Conservation (phyloP, 2,888 invertebrate species). For the Rotaria socialis region DNA sequence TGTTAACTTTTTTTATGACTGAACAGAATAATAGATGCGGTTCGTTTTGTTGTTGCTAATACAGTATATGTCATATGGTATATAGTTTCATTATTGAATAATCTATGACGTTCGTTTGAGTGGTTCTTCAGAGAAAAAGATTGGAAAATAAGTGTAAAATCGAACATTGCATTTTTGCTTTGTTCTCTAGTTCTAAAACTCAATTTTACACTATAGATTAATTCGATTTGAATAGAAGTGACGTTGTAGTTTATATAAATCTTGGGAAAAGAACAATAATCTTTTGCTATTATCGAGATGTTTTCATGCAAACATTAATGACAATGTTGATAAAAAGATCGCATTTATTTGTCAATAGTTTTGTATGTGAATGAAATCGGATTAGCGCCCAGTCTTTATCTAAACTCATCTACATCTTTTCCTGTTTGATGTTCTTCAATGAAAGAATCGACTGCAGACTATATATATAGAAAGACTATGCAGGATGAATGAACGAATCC, state of each 20-base stretch:
- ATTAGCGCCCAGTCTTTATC: neutral
- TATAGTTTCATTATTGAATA: neutral
- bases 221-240: neutral
- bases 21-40: neutral
- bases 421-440: neutral
- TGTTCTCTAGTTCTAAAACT: neutral
- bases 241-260: neutral
- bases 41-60: neutral
- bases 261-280: neutral
- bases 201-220: neutral
- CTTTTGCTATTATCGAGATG: neutral
- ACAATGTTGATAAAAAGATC: neutral
- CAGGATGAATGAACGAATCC: neutral
- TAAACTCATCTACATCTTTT: neutral
- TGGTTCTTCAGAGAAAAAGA: neutral
- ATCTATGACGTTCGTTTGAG: neutral
- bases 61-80: neutral
- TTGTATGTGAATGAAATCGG: neutral
- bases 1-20: neutral
- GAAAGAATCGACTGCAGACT: neutral
- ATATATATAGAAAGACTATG: neutral
- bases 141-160: too few species aligned
- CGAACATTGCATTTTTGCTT: too few species aligned
- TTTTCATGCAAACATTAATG: neutral
- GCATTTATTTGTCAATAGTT: neutral